Conservation (phyloP, 2,797 vertebrate genomes). For the Acanthurus leucopareius region DNA sequence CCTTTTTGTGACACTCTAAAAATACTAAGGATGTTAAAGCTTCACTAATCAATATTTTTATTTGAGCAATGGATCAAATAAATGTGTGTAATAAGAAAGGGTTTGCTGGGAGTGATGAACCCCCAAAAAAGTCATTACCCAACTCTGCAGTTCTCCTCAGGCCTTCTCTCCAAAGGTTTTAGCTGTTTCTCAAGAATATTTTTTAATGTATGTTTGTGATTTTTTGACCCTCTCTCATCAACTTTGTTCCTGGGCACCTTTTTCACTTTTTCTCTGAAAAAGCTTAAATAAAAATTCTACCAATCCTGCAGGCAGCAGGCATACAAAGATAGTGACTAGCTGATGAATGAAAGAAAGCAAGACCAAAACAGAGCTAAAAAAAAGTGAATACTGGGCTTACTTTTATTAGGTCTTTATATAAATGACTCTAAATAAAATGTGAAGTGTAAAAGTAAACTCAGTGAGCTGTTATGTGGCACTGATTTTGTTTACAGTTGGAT, state of each 20-base stretch:
- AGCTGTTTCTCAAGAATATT: too few relatives aligned
- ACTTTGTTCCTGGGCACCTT: not conserved
- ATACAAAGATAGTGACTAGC: not conserved
- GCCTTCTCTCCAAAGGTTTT: too few relatives aligned
- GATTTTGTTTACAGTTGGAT: not conserved
- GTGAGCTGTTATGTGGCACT: too few relatives aligned
- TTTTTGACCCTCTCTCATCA: not conserved
- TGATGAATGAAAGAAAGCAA: not conserved
- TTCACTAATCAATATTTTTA: not conserved
- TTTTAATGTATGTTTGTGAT: not conserved
- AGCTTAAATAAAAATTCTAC: not conserved
- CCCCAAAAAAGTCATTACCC: not conserved
- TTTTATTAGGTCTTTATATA: not conserved
- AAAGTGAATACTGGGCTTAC: not conserved
- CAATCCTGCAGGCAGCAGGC: not conserved
- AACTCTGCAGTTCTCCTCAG: not conserved
- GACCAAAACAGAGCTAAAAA: not conserved
- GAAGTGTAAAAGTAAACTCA: not conserved
- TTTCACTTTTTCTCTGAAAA: not conserved
- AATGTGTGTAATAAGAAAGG: not conserved
- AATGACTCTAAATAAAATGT: not conserved
- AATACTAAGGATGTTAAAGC: not conserved
- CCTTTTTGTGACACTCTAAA: not conserved
- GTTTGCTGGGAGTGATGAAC: not conserved
- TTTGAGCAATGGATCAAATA: not conserved